phyloP scores from a whole-genome alignment of 1,140 invertebrate species.

The Leptoteleia sp. region DNA sequence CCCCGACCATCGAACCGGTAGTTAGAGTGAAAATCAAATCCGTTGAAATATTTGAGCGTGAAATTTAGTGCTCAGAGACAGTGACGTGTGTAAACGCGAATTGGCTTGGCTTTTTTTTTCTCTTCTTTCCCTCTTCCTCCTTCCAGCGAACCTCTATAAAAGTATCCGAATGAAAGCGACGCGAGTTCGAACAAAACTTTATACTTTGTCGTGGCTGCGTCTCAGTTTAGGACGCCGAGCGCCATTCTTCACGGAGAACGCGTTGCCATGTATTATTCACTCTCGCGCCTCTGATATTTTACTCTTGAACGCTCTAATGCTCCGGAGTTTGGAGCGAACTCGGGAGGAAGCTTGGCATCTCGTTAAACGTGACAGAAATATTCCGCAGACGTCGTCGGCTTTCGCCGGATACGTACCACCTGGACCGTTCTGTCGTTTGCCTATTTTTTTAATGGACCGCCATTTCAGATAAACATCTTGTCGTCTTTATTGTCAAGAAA shows the following conservation, averaged over 20 bases:
- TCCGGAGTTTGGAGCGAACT: slow-evolving; percentile 55
- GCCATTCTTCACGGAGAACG: slow-evolving; percentile 69
- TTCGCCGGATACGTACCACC: slow-evolving; percentile 32
- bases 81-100: not conserved
- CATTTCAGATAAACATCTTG: slow-evolving; percentile 37
- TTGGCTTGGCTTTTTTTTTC: not conserved
- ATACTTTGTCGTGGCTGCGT: slow-evolving; percentile 61
- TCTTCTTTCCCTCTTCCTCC: no score
- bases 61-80: no score
- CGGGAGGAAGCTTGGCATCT: slow-evolving; percentile 52
- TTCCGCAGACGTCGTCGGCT: slow-evolving; percentile 55
- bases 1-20: no score
- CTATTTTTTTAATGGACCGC: slow-evolving; percentile 25
- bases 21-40: no score
- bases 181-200: slow-evolving; percentile 70
- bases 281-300: slow-evolving; percentile 73
- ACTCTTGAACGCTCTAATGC: slow-evolving; percentile 76
- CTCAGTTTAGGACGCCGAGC: slow-evolving; percentile 49
- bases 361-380: slow-evolving; percentile 72
- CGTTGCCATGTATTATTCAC: slow-evolving; percentile 76
- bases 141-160: slow-evolving; percentile 4
- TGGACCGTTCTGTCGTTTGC: slow-evolving; percentile 41
- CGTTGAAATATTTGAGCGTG: no score
- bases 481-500: slow-evolving; percentile 5
- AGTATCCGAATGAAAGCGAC: slow-evolving; percentile 45